A percentile compares a stretch with the other conserved stretches of the same genome.
These are phyloP conservation scores for Otolemur garnettii DNA, from an alignment of 2,113 vertebrate species.

Conservation along the genomic window DNA sequence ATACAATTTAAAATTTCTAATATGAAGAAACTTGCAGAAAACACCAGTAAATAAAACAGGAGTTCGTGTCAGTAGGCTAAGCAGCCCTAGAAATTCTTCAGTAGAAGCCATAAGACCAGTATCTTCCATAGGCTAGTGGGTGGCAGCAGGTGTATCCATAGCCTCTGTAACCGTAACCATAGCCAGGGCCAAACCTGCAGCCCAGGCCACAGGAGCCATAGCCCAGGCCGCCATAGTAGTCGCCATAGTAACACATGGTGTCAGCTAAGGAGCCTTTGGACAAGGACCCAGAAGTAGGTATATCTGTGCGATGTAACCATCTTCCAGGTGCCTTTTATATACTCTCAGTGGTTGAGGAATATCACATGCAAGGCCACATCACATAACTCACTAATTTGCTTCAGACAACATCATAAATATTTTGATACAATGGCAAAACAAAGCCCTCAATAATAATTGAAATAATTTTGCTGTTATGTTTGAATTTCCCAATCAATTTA, in stretches of 20 bases:
- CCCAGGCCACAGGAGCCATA: neutral
- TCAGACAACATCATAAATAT: neutral
- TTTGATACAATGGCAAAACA: neutral
- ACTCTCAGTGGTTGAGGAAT: neutral
- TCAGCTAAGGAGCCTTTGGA: neutral
- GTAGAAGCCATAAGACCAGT: slow-evolving; percentile 22
- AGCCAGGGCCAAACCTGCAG: slow-evolving; percentile 3
- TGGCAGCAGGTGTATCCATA: neutral
- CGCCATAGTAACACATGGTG: neutral
- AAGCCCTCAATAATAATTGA: neutral
- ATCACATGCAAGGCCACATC: neutral
- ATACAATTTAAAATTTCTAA: neutral
- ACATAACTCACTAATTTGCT: neutral
- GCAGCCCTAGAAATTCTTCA: neutral
- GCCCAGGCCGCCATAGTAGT: neutral
- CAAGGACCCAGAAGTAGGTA: neutral
- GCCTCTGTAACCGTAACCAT: neutral
- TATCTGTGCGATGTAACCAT: neutral
- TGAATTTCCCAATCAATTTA: neutral
- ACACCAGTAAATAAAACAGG: neutral
- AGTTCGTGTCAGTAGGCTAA: accelerated
- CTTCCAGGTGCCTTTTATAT: neutral
- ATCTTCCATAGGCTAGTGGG: slow-evolving; percentile 2
- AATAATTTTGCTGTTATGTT: neutral
- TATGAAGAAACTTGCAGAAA: neutral